Conservation (phyloP, 2,797 vertebrate species). For the Phrynocephalus forsythii region DNA sequence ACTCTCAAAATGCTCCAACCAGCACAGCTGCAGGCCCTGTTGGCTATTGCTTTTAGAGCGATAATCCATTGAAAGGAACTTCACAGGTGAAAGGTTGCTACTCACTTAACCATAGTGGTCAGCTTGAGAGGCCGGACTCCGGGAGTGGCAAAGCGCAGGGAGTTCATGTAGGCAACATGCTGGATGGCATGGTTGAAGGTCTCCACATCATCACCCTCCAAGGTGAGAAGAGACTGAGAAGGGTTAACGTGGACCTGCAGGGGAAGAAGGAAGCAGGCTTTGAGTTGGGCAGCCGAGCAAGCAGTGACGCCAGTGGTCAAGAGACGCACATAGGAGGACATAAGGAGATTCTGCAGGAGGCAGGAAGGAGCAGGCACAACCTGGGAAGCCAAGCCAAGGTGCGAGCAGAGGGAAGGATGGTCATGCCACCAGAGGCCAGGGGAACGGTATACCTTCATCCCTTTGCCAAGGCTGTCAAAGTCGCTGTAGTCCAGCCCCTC, state of each 20-base stretch:
- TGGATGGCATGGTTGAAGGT: slow-evolving; percentile 97
- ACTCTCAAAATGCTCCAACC: too few relatives aligned
- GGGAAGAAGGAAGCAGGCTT: slow-evolving; percentile 63
- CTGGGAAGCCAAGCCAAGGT: slow-evolving; percentile 58
- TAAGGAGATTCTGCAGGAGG: slow-evolving; percentile 34
- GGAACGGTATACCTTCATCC: slow-evolving; percentile 92
- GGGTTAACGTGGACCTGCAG: slow-evolving; percentile 95
- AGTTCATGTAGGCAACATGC: slow-evolving; percentile 98
- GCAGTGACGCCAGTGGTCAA: slow-evolving; percentile 2
- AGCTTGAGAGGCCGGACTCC: slow-evolving; percentile 94
- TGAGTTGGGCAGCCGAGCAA: slow-evolving; percentile 33
- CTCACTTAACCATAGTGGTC: slow-evolving; percentile 92
- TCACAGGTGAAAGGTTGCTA: slow-evolving; percentile 13
- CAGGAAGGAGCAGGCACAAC: slow-evolving; percentile 55
- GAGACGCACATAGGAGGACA: slow-evolving; percentile 47
- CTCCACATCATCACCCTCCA: slow-evolving; percentile 97
- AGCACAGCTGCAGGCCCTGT: not conserved
- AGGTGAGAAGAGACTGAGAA: slow-evolving; percentile 93
- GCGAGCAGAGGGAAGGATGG: slow-evolving; percentile 52
- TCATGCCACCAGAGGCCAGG: slow-evolving; percentile 61
- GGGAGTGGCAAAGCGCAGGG: slow-evolving; percentile 94
- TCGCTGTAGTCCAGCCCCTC: slow-evolving; percentile 98
- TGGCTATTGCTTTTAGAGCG: too few relatives aligned
- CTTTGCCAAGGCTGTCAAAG: slow-evolving; percentile 97
- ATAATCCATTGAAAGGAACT: too few relatives aligned